A percentile compares a stretch with the other conserved stretches of the same genome.
These are phyloP conservation scores for Choreutis nemorana DNA, from an alignment of 2,888 invertebrate species.

Conservation along the genomic window DNA sequence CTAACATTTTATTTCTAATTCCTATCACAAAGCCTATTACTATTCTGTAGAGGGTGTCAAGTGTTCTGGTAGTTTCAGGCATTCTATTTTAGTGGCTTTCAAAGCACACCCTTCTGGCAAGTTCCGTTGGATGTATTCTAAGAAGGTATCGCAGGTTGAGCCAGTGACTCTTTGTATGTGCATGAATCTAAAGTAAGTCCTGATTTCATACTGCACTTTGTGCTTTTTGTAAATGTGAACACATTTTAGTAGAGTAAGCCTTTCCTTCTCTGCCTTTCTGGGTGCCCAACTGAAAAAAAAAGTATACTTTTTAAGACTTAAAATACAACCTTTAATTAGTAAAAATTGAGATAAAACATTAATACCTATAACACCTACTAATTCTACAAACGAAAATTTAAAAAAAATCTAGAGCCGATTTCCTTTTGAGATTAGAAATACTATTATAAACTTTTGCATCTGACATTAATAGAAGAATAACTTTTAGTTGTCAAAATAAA, in stretches of 20 bases:
- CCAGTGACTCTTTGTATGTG: conserved; percentile 88
- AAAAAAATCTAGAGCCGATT: neutral
- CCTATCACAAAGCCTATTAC: conserved; percentile 6
- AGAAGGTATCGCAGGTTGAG: conserved; percentile 92
- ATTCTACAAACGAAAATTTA: neutral
- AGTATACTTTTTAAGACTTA: neutral
- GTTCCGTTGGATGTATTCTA: conserved; percentile 96
- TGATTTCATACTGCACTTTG: conserved; percentile 92
- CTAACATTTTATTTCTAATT: neutral
- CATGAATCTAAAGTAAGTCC: conserved; percentile 90
- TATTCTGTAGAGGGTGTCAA: conserved; percentile 45
- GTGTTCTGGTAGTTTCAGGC: conserved; percentile 64
- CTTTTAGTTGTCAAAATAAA: conserved; percentile 12
- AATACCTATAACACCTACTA: neutral
- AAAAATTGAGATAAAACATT: neutral
- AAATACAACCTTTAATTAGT: neutral
- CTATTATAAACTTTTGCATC: too few species aligned
- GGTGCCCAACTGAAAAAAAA: conserved; percentile 73
- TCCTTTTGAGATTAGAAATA: neutral
- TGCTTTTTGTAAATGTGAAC: conserved; percentile 94
- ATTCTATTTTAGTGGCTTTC: conserved; percentile 83
- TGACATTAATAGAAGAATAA: too few species aligned
- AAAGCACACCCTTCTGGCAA: conserved; percentile 97
- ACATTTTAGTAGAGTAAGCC: conserved; percentile 84
- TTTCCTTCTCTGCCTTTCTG: conserved; percentile 75